Conservation (phyloP, 2,888 invertebrate species). For the Galerucella pusilla region DNA sequence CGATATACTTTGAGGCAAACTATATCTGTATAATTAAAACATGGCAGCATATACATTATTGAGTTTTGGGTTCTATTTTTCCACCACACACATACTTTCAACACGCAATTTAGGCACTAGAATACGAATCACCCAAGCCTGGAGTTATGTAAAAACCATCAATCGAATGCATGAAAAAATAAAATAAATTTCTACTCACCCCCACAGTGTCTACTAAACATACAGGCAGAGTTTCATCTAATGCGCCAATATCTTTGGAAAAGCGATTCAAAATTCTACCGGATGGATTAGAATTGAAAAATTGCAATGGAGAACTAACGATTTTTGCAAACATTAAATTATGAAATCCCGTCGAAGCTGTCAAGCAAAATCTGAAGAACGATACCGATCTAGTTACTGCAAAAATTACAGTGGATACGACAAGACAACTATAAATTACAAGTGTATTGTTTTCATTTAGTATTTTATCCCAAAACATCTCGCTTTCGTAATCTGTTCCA, state of each 20-base stretch:
- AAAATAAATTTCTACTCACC: constrained; percentile 31
- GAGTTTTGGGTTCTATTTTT: too few relatives aligned
- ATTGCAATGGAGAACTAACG: constrained; percentile 71
- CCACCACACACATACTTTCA: too few relatives aligned
- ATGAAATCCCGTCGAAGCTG: constrained; percentile 68
- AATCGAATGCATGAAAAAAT: not conserved
- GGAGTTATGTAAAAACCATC: too few relatives aligned
- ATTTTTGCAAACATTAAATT: constrained; percentile 66
- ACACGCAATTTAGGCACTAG: too few relatives aligned
- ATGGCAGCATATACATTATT: too few relatives aligned
- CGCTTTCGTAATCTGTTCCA: not conserved
- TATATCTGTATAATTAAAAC: too few relatives aligned
- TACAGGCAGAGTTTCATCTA: constrained; percentile 66
- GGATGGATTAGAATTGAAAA: constrained; percentile 75
- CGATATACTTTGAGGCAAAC: too few relatives aligned
- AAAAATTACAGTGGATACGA: constrained; percentile 59
- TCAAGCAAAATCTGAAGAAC: constrained; percentile 68
- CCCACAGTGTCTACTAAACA: constrained; percentile 65
- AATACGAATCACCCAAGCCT: too few relatives aligned
- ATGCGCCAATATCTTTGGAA: constrained; percentile 73
- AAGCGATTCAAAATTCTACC: constrained; percentile 74
- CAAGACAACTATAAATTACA: constrained; percentile 56
- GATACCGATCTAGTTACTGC: constrained; percentile 62
- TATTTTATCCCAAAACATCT: constrained; percentile 17
- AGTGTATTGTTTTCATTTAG: constrained; percentile 56